phyloP scores from a whole-genome alignment of 2,113 vertebrate genomes.

The Oncorhynchus keta region DNA sequence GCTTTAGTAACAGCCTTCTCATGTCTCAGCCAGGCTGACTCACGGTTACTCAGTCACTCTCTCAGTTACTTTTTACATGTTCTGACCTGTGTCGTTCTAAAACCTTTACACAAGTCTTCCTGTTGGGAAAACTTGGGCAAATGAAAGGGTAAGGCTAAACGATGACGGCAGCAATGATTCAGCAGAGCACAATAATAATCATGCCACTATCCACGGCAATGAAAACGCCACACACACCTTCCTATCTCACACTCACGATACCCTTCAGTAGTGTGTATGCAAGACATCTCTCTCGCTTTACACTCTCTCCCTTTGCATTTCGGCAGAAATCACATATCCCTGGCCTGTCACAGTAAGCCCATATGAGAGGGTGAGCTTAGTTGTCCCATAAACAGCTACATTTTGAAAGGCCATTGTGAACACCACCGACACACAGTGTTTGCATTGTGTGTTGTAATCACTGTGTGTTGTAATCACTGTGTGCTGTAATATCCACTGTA shows the following conservation, averaged over 20 bases:
- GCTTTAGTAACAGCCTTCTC: constrained; percentile 1
- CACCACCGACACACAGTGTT: neutral
- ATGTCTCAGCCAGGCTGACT: neutral
- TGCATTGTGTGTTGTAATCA: neutral
- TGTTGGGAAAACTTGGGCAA: neutral
- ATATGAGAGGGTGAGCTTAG: neutral
- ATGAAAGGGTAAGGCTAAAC: neutral
- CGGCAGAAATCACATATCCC: neutral
- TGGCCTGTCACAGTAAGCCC: neutral
- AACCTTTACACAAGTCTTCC: neutral
- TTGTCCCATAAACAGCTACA: neutral
- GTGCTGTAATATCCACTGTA: neutral
- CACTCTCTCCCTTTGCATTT: neutral
- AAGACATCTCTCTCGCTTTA: neutral
- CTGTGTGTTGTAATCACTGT: neutral
- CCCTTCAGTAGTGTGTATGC: neutral
- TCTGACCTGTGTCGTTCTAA: neutral
- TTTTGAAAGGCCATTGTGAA: neutral
- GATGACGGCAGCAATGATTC: too few species aligned
- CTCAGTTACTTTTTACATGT: neutral
- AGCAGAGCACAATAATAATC: neutral
- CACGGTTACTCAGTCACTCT: neutral
- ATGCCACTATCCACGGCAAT: neutral
- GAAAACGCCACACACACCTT: neutral
- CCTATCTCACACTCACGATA: neutral